phyloP scores from a whole-genome alignment of 2,113 vertebrate species.

The Chauna torquata region DNA sequence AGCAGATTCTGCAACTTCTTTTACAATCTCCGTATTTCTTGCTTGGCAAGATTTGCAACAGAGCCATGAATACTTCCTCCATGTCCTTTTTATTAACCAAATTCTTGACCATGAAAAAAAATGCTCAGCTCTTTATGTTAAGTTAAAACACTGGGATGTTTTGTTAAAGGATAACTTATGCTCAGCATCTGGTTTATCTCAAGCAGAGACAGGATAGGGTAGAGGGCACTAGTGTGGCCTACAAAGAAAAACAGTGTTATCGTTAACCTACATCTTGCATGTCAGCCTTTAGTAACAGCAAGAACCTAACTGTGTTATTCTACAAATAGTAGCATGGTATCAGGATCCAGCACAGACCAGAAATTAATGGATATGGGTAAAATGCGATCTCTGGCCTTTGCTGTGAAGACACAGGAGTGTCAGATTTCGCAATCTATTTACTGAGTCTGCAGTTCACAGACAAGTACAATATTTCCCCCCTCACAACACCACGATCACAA shows the following conservation, averaged over 20 bases:
- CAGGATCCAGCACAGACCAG: background rate
- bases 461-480: background rate
- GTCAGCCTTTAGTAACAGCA: constrained; percentile 16
- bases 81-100: background rate
- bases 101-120: background rate
- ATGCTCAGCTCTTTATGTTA: background rate
- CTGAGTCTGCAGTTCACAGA: constrained; percentile 1
- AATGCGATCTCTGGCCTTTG: background rate
- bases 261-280: constrained; percentile 48
- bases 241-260: constrained; percentile 26
- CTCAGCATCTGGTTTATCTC: constrained; percentile 22
- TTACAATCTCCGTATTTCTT: background rate
- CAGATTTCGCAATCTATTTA: constrained; percentile 56
- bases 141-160: background rate
- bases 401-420: background rate
- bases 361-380: constrained; percentile 26
- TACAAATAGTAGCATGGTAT: constrained; percentile 19
- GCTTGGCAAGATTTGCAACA: background rate
- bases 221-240: background rate
- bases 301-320: background rate
- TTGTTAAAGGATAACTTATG: constrained; percentile 32
- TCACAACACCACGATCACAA: background rate
- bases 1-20: background rate
- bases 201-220: background rate
- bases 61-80: background rate